These are phyloP conservation scores for Tamandua tetradactyla DNA, from an alignment of 2,797 vertebrate genomes.

Conservation along the genomic window DNA sequence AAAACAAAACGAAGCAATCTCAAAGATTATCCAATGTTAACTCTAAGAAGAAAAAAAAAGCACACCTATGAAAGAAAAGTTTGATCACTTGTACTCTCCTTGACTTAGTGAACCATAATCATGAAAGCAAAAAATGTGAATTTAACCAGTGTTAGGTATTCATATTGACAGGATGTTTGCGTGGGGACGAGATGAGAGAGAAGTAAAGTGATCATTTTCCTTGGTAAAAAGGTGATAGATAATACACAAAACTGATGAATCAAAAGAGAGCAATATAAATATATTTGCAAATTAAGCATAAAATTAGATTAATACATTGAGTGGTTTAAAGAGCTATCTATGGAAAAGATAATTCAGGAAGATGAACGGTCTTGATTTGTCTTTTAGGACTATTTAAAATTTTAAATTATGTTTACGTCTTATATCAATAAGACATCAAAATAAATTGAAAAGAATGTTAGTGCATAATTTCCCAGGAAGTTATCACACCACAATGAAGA, in stretches of 20 bases:
- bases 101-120: background rate
- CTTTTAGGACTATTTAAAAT: background rate
- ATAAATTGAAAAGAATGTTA: background rate
- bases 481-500: background rate
- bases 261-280: background rate
- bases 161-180: background rate
- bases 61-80: background rate
- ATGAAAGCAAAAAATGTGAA: background rate
- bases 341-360: conserved; percentile 1
- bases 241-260: background rate
- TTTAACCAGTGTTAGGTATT: background rate
- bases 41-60: background rate
- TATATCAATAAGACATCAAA: conserved; percentile 40
- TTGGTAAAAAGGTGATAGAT: background rate
- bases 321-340: background rate
- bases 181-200: background rate
- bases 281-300: background rate
- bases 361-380: background rate
- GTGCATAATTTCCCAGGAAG: background rate
- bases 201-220: background rate
- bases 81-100: background rate
- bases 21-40: background rate
- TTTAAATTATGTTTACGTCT: background rate
- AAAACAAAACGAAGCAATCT: background rate
- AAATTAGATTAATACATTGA: background rate